Percentiles rank a stretch among this genome's conserved stretches.
phyloP scores from a whole-genome alignment of 2,113 vertebrate genomes.

The Lycaon pictus region DNA sequence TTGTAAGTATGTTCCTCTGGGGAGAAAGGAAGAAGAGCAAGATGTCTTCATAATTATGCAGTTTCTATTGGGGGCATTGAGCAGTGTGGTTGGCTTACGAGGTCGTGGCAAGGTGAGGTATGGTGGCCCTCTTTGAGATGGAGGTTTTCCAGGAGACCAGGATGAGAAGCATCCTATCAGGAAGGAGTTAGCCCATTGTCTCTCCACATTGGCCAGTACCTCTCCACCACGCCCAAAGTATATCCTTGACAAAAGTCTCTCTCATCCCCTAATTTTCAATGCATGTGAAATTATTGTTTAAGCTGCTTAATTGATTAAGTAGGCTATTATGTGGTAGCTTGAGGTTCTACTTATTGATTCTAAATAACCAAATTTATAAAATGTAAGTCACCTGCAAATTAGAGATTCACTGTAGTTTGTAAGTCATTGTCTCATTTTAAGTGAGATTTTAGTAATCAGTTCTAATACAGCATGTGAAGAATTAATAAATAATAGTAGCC shows the following conservation, averaged over 20 bases:
- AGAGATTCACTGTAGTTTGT: background rate
- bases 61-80: background rate
- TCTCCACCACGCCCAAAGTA: rapidly evolving
- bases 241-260: background rate
- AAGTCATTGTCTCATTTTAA: background rate
- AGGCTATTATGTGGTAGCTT: background rate
- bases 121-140: too few species aligned
- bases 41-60: background rate
- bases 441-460: constrained; percentile 10
- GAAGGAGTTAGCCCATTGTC: background rate
- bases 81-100: background rate
- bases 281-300: background rate
- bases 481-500: background rate
- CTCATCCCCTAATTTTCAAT: background rate
- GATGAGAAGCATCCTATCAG: background rate
- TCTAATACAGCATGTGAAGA: background rate
- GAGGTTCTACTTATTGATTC: background rate
- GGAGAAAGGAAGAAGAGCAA: background rate
- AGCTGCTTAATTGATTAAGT: background rate
- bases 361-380: background rate
- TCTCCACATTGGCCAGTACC: background rate
- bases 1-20: background rate
- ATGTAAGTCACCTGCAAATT: background rate
- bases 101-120: background rate
- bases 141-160: background rate